A percentile compares a stretch with the other conserved stretches of the same genome.
Conservation (phyloP, 2,797 vertebrate genomes). For the Trachops cirrhosus region DNA sequence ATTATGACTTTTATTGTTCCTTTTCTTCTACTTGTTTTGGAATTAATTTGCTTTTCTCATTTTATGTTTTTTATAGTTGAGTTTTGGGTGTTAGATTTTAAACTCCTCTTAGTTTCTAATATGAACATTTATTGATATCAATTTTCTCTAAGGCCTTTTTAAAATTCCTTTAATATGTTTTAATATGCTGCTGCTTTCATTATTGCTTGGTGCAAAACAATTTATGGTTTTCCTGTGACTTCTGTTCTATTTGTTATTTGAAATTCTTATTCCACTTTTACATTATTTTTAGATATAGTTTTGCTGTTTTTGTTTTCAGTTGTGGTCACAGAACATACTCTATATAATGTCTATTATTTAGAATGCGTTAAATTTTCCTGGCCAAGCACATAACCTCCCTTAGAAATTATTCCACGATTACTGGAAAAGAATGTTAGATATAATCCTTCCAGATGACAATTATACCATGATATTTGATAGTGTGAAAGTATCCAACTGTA, state of each 20-base stretch:
- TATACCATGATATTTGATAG: background rate
- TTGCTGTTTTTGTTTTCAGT: background rate
- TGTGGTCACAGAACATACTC: background rate
- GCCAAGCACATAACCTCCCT: background rate
- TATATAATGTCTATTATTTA: background rate
- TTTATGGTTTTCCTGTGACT: background rate
- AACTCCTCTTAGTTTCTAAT: background rate
- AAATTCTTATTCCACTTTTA: background rate
- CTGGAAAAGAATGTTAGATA: background rate
- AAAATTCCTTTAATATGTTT: background rate
- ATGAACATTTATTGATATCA: background rate
- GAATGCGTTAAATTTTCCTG: background rate
- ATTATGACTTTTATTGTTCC: background rate
- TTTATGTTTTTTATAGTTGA: background rate
- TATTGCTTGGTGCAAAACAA: background rate
- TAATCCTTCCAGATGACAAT: background rate
- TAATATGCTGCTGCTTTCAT: background rate
- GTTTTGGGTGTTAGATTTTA: background rate
- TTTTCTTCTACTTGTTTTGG: background rate
- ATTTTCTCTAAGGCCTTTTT: background rate
- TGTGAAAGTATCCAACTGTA: background rate
- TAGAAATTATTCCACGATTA: background rate
- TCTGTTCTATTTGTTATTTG: background rate
- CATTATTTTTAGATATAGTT: background rate
- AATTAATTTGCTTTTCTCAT: background rate